Percentiles rank a stretch among this genome's conserved stretches.
Evolutionary conservation across 2,797 vertebrate species (phyloP).

Genomic region (Trematomus bernacchii): DNA sequence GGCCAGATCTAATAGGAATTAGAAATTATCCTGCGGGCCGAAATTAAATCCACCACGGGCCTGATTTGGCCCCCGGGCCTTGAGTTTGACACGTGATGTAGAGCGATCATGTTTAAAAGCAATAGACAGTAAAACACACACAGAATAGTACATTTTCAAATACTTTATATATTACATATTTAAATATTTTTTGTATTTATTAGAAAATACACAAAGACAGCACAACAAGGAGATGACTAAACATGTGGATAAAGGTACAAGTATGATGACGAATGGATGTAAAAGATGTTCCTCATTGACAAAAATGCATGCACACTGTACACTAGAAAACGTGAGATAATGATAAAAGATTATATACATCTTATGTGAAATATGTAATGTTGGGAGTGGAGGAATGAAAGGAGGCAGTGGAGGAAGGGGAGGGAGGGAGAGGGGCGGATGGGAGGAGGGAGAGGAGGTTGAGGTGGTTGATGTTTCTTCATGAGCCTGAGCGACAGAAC

Average conservation of each 20-base stretch:
- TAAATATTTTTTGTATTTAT: not conserved
- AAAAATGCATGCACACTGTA: not conserved
- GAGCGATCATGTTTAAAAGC: not conserved
- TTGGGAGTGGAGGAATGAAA: constrained; percentile 54
- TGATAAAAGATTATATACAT: constrained; percentile 1
- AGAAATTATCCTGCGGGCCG: too few relatives aligned
- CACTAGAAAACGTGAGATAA: not conserved
- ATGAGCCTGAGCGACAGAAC: constrained; percentile 75
- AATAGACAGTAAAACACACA: not conserved
- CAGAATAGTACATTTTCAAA: not conserved
- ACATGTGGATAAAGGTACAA: not conserved
- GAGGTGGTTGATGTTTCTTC: constrained; percentile 61
- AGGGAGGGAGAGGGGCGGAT: constrained; percentile 17
- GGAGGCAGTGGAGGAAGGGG: constrained; percentile 21
- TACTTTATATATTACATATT: not conserved
- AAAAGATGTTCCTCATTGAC: not conserved
- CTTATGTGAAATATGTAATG: not conserved
- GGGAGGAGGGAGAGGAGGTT: constrained; percentile 5
- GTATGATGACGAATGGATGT: not conserved
- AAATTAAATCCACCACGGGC: too few relatives aligned
- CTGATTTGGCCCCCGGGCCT: too few relatives aligned
- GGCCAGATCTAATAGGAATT: too few relatives aligned
- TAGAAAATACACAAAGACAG: not conserved
- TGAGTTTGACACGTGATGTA: too few relatives aligned
- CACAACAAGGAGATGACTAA: not conserved